phyloP scores from a whole-genome alignment of 2,797 vertebrate species.

The Chloroceryle amazona region DNA sequence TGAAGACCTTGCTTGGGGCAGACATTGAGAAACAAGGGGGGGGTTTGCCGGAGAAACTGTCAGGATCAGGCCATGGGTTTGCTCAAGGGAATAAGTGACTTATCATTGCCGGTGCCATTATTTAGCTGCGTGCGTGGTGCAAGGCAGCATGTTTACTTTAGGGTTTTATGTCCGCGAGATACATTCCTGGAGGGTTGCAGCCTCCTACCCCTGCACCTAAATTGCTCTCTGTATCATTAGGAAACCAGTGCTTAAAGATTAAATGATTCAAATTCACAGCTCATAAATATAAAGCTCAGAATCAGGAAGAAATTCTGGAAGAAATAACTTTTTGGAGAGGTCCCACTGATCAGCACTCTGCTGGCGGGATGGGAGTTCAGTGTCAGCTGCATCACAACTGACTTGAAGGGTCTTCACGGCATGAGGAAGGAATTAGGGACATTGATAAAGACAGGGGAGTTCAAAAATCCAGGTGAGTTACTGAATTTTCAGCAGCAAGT shows the following conservation, averaged over 20 bases:
- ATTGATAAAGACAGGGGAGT: not conserved
- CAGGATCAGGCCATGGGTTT: not conserved
- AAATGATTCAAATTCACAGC: not conserved
- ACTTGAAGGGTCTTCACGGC: not conserved
- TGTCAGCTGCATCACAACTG: not conserved
- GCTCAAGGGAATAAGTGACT: not conserved
- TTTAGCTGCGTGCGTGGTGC: not conserved
- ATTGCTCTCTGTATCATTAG: not conserved
- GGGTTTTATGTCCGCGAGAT: not conserved
- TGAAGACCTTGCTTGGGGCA: not conserved
- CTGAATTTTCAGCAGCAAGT: not conserved
- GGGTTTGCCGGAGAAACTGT: not conserved
- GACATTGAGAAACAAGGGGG: not conserved
- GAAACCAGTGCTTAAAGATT: not conserved
- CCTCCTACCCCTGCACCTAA: not conserved
- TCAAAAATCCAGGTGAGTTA: not conserved
- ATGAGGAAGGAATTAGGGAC: not conserved
- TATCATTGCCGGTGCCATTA: not conserved
- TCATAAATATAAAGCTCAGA: not conserved
- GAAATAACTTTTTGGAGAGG: not conserved
- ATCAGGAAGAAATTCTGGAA: not conserved
- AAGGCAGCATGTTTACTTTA: slow-evolving; percentile 12
- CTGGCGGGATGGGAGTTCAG: accelerated
- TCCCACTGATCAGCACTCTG: too few species aligned
- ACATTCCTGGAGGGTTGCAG: not conserved